Conservation (phyloP, 92 coral and sea anemone genomes). For the Siderastrea siderea region DNA sequence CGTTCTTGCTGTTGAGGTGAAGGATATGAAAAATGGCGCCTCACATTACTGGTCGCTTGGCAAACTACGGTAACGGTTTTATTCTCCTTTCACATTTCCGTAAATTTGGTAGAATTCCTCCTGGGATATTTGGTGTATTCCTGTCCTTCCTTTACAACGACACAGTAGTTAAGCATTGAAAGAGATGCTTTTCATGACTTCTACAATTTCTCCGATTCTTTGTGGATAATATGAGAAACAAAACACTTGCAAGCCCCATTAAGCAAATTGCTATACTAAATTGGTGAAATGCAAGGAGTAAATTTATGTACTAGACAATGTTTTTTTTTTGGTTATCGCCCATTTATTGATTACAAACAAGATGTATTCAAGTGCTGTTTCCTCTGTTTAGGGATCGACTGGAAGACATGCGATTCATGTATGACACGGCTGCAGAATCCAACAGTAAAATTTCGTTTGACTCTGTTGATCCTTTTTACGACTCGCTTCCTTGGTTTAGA, state of each 20-base stretch:
- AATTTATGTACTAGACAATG: too few species aligned
- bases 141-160: neutral
- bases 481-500: slow-evolving; percentile 96
- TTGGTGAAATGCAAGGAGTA: too few species aligned
- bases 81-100: neutral
- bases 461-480: slow-evolving; percentile 94
- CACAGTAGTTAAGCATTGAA: too few species aligned
- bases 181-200: too few species aligned
- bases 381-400: slow-evolving; percentile 75
- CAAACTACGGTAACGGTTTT: slow-evolving; percentile 80
- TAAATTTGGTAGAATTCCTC: neutral
- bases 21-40: slow-evolving; percentile 92
- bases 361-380: neutral
- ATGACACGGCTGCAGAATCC: slow-evolving; percentile 92
- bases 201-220: neutral
- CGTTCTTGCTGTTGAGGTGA: slow-evolving; percentile 93
- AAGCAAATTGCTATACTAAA: too few species aligned
- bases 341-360: too few species aligned
- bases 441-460: slow-evolving; percentile 73
- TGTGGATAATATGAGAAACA: neutral
- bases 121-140: neutral
- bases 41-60: slow-evolving; percentile 92
- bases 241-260: too few species aligned
- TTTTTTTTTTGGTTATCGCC: too few species aligned
- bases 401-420: slow-evolving; percentile 93